These are phyloP conservation scores for Drosophila colorata DNA, from an alignment of 2,888 invertebrate genomes.

Conservation along the genomic window DNA sequence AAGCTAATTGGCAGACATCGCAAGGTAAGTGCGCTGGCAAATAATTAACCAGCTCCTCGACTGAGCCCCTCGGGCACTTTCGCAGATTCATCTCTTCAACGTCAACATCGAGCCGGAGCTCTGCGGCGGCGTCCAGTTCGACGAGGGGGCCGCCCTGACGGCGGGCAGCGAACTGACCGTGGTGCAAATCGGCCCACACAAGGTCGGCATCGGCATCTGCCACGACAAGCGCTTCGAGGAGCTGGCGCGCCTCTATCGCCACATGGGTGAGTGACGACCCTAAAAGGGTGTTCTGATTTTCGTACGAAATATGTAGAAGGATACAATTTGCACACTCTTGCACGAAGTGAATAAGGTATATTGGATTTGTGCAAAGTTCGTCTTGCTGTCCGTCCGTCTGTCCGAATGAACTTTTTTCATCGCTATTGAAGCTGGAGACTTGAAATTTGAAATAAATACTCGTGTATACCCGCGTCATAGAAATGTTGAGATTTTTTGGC, in stretches of 20 bases:
- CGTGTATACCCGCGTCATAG: no score
- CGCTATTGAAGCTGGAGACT: no score
- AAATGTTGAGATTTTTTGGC: no score
- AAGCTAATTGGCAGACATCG: constrained; percentile 92
- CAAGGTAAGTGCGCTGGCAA: constrained; percentile 87
- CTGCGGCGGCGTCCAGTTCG: constrained; percentile 94
- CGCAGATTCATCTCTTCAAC: constrained; percentile 96
- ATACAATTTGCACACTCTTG: no score
- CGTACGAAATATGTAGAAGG: no score
- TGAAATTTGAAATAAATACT: no score
- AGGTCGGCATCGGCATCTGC: constrained; percentile 97
- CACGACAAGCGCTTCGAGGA: constrained; percentile 97
- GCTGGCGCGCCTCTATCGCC: constrained; percentile 91
- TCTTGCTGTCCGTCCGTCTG: no score
- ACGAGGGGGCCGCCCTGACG: constrained; percentile 93
- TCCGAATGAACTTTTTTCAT: no score
- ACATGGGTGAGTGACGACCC: constrained; percentile 84
- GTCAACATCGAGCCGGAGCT: constrained; percentile 89
- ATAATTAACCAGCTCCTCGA: constrained; percentile 43
- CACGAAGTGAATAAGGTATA: no score
- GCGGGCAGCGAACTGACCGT: constrained; percentile 91
- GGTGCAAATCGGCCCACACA: constrained; percentile 89
- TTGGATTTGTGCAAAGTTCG: no score
- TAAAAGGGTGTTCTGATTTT: no score
- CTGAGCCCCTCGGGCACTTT: not conserved